Conservation (phyloP, 2,113 vertebrate species). For the Oreocharis arfaki region DNA sequence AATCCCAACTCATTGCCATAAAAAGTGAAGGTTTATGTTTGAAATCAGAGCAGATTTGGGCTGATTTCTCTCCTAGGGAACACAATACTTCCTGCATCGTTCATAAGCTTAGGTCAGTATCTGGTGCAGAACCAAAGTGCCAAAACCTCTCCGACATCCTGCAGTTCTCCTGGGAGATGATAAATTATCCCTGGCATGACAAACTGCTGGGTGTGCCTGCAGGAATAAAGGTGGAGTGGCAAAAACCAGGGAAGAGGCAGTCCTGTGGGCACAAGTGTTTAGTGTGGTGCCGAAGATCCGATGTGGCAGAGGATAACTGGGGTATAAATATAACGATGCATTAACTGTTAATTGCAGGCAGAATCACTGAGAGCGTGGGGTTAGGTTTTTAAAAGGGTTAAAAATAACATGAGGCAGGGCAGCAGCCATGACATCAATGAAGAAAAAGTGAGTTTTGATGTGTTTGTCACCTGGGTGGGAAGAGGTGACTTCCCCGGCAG, state of each 20-base stretch:
- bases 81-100: background rate
- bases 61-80: background rate
- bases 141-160: background rate
- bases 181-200: background rate
- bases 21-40: background rate
- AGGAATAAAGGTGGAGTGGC: background rate
- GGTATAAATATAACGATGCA: accelerated
- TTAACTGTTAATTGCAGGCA: background rate
- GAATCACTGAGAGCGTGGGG: background rate
- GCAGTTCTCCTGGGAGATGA: background rate
- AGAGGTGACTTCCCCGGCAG: background rate
- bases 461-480: background rate
- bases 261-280: background rate
- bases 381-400: background rate
- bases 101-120: background rate
- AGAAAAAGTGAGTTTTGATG: background rate
- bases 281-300: background rate
- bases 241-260: background rate
- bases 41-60: background rate
- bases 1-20: background rate
- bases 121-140: background rate
- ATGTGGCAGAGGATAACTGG: background rate
- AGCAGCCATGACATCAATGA: background rate
- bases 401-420: background rate
- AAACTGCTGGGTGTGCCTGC: background rate